Evolutionary conservation across 2,888 invertebrate species (phyloP).

Genomic region (Trichacis sp.): DNA sequence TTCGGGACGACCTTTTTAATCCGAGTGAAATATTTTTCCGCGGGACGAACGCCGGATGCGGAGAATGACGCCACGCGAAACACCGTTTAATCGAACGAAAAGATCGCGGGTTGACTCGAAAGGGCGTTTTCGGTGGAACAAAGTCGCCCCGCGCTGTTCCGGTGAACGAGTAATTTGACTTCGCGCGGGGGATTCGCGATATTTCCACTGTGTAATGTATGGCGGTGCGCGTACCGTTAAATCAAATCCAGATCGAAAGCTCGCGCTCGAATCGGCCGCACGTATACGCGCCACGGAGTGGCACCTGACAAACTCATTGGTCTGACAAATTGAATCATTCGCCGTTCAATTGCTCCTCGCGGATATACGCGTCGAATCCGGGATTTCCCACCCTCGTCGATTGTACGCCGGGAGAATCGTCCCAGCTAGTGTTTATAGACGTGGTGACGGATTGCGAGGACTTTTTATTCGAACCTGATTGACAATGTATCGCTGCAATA

Average conservation of each 20-base stretch:
- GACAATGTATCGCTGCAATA: no score
- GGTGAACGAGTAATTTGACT: constrained; percentile 58
- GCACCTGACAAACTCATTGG: constrained; percentile 69
- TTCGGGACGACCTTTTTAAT: constrained; percentile 65
- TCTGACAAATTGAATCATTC: constrained; percentile 69
- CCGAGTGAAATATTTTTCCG: constrained; percentile 62
- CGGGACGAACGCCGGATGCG: constrained; percentile 31
- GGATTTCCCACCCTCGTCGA: constrained; percentile 39
- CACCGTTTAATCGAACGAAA: constrained; percentile 43
- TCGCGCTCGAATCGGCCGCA: constrained; percentile 54
- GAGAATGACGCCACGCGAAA: constrained; percentile 10
- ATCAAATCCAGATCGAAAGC: constrained; percentile 66
- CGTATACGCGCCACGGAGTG: constrained; percentile 60
- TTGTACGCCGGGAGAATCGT: constrained; percentile 21
- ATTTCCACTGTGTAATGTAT: constrained; percentile 66
- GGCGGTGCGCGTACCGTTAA: constrained; percentile 66
- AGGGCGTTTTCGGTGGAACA: constrained; percentile 40
- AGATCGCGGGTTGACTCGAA: constrained; percentile 46
- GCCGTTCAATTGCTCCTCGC: constrained; percentile 67
- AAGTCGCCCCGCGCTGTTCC: constrained; percentile 44
- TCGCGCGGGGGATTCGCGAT: constrained; percentile 61
- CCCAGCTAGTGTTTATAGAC: constrained; percentile 15
- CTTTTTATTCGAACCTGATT: no score
- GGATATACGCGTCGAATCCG: constrained; percentile 53
- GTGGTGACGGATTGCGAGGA: constrained; percentile 1